Evolutionary conservation across 2,797 vertebrate genomes (phyloP).

Genomic region (Decapterus maruadsi): DNA sequence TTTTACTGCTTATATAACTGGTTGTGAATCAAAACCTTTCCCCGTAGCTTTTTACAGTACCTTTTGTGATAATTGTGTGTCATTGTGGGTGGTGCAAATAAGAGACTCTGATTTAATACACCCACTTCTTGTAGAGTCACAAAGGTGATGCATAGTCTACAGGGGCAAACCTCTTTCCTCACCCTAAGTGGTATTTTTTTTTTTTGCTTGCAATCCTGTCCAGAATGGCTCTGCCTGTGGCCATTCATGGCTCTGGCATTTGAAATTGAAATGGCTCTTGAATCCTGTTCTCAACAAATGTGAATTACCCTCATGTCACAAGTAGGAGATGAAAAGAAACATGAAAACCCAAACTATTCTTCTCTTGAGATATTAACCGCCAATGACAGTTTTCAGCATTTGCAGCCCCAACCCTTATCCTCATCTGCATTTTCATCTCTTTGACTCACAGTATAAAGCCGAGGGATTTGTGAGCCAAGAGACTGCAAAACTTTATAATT

Average conservation of each 20-base stretch:
- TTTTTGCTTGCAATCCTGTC: conserved; percentile 1
- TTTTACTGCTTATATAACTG: background rate
- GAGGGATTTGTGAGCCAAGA: conserved; percentile 48
- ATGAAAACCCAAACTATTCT: conserved; percentile 14
- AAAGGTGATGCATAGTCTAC: background rate
- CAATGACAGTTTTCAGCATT: conserved; percentile 28
- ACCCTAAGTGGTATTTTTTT: background rate
- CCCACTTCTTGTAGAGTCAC: background rate
- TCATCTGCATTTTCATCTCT: conserved; percentile 50
- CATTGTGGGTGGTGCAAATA: background rate
- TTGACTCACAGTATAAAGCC: conserved; percentile 47
- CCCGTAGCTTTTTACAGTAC: background rate
- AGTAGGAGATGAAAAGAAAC: conserved; percentile 18
- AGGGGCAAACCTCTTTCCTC: background rate
- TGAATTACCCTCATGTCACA: conserved; percentile 26
- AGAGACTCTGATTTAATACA: background rate
- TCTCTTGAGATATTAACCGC: conserved; percentile 31
- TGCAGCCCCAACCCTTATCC: conserved; percentile 18
- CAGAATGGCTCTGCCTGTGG: background rate
- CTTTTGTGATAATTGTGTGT: background rate
- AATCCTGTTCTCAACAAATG: conserved; percentile 27
- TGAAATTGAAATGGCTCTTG: conserved; percentile 24
- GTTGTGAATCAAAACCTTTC: background rate
- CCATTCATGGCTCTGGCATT: conserved; percentile 7
- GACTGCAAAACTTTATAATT: conserved; percentile 56